Evolutionary conservation across 2,888 invertebrate species (phyloP), one percentile per base, ranked within the genome.

Genomic region (Lypha dubia): DNA sequence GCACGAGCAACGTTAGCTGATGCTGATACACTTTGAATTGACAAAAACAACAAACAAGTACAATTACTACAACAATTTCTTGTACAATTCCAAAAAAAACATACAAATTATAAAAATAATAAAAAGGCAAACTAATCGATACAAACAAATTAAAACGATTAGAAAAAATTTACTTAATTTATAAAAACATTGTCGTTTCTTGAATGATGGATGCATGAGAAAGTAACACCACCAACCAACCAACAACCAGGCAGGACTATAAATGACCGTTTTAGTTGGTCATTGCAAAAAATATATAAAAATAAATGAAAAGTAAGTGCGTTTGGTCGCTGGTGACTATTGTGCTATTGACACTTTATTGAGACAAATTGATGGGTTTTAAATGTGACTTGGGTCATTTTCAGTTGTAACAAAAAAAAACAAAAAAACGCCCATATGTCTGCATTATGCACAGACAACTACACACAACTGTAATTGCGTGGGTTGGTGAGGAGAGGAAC

Each of bases 281-380:
- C 77, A 81, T 58, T 68, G 73, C 63, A 24, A 71, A 79, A 71
- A 51, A 46, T 9, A 35, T 0, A 63, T 28, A 65, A 44, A 41
- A 9, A 71, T 7, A 3, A 70, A 44, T 44, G 9, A 63, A 13
- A 41, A 20, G 28, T 68, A 15, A 79, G 46, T 76, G 83, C 83
- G 79, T 73, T 80, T 65, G 63, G 80, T 44, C 65, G 41, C 56
- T 83, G 44, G 68, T 73, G 77, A 35, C 67, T 46, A 63, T 75
- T 79, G 56, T 84, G 85, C 86, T 83, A 84, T 87, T 87, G 87
- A 86, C 87, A 87, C 85, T 86, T 86, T 84, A 84, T 84, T 84
- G 85, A 84, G 87, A 87, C 87, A 87, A 87, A 87, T 87, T 87
- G 87, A 84, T 85, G 87, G 80, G 85, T 85, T 84, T 81, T 74